phyloP scores from a whole-genome alignment of 2,888 invertebrate species.

The Flexamia atlantica region DNA sequence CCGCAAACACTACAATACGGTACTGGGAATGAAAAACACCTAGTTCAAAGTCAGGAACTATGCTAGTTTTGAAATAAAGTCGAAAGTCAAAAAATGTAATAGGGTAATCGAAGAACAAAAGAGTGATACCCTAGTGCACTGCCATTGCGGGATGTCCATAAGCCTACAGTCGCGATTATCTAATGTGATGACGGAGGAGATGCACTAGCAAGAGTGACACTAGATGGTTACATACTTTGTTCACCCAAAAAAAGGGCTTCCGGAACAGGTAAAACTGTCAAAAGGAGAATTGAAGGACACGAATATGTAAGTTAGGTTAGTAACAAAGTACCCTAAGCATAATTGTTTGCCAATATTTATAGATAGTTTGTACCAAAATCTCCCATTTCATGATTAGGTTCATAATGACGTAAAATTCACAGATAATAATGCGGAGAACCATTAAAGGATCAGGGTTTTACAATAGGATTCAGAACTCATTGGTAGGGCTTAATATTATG shows the following conservation, averaged over 20 bases:
- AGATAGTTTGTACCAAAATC: too few species aligned
- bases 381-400: too few species aligned
- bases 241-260: not conserved
- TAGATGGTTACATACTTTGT: not conserved
- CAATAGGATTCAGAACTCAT: too few species aligned
- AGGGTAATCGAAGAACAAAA: slow-evolving; percentile 79
- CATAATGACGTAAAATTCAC: too few species aligned
- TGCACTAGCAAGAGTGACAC: not conserved
- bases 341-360: too few species aligned
- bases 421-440: too few species aligned
- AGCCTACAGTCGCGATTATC: slow-evolving; percentile 96
- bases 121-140: slow-evolving; percentile 91
- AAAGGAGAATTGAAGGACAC: not conserved
- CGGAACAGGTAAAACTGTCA: not conserved
- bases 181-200: slow-evolving; percentile 83
- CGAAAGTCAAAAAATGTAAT: not conserved
- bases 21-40: not conserved
- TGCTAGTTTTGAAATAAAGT: not conserved
- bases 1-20: not conserved
- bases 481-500: too few species aligned
- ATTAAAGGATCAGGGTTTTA: too few species aligned
- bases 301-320: not conserved
- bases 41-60: not conserved
- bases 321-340: not conserved
- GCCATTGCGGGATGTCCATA: slow-evolving; percentile 96